Percentiles rank a stretch among this genome's conserved stretches.
Evolutionary conservation across 2,113 vertebrate genomes (phyloP).

Genomic region (Chloropsis cyanopogon): DNA sequence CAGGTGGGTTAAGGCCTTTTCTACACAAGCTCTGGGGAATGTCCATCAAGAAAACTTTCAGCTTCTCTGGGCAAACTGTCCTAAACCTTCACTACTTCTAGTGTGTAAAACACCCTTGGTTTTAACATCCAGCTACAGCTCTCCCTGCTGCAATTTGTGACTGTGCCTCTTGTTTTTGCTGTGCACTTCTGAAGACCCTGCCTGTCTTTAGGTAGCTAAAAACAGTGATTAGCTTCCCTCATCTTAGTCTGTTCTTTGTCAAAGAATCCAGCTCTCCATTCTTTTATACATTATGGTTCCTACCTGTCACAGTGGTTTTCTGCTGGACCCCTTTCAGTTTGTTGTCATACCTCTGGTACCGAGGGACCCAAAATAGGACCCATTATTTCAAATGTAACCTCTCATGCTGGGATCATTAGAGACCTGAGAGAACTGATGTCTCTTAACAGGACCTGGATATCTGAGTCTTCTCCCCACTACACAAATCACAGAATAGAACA

Average conservation of each 20-base stretch:
- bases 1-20: background rate
- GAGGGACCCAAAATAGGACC: background rate
- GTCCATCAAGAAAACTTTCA: background rate
- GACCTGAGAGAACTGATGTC: background rate
- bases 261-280: background rate
- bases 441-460: background rate
- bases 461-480: background rate
- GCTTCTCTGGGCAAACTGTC: background rate
- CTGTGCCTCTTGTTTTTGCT: background rate
- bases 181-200: background rate
- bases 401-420: background rate
- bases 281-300: background rate
- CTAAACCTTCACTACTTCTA: background rate
- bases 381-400: background rate
- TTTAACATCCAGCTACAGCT: background rate
- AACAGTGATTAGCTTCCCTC: background rate
- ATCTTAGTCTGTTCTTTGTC: background rate
- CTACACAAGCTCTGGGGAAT: background rate
- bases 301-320: background rate
- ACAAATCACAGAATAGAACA: background rate
- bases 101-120: background rate
- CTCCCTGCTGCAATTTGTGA: background rate
- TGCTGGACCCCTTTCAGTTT: background rate
- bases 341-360: background rate
- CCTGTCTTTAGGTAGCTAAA: background rate